Conservation (phyloP, 2,797 vertebrate genomes). For the Acipenser ruthenus region DNA sequence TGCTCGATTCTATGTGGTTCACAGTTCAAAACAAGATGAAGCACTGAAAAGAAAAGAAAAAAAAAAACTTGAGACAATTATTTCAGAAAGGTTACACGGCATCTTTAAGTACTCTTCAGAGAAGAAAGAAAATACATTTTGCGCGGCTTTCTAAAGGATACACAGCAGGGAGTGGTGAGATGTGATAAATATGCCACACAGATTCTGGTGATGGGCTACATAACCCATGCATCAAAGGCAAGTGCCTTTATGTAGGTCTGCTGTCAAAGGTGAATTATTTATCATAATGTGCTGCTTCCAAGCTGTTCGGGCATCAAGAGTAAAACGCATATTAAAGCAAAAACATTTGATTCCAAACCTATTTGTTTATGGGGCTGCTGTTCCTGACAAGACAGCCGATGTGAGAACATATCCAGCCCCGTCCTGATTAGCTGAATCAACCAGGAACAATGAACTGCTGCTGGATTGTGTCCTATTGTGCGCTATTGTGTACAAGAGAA, state of each 20-base stretch:
- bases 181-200: constrained; percentile 12
- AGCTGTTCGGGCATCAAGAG: constrained; percentile 29
- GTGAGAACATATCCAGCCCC: background rate
- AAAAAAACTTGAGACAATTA: constrained; percentile 5
- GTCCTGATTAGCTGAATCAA: constrained; percentile 2
- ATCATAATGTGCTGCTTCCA: constrained; percentile 30
- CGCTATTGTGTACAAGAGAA: no score
- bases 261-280: constrained; percentile 36
- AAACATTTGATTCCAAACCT: constrained; percentile 25
- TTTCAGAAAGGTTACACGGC: constrained; percentile 4
- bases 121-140: constrained; percentile 15
- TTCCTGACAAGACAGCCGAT: constrained; percentile 10
- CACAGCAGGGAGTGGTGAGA: constrained; percentile 8
- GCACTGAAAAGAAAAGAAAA: background rate
- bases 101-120: constrained; percentile 17
- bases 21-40: background rate
- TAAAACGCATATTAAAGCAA: constrained; percentile 25
- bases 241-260: constrained; percentile 14
- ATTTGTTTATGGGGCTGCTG: constrained; percentile 17
- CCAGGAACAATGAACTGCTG: background rate
- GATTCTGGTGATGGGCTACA: constrained; percentile 8
- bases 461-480: no score
- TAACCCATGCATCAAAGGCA: constrained; percentile 18
- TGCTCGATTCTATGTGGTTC: background rate
- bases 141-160: constrained; percentile 11